Conservation (phyloP, 2,797 vertebrate species). For the Leuciscus waleckii region DNA sequence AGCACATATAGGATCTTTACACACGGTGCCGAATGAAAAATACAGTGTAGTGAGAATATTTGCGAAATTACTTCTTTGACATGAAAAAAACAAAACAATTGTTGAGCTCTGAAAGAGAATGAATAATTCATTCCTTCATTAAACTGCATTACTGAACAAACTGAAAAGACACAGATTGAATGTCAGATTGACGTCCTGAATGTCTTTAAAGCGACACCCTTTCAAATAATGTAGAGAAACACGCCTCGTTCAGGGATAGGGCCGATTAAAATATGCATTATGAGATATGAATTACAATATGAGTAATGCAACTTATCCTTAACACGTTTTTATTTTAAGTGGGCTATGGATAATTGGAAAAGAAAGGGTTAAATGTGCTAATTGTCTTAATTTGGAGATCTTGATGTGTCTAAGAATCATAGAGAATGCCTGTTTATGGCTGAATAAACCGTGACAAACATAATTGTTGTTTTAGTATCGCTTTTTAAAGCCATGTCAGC, state of each 20-base stretch:
- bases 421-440: not conserved
- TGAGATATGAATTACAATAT: not conserved
- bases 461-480: too few species aligned
- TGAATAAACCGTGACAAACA: slow-evolving; percentile 59
- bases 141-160: not conserved
- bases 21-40: too few species aligned
- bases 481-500: too few species aligned
- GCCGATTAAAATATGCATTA: not conserved
- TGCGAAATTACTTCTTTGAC: too few species aligned
- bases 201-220: not conserved
- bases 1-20: too few species aligned
- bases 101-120: not conserved
- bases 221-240: not conserved
- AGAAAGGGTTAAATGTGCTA: not conserved
- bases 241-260: not conserved
- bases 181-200: not conserved
- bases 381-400: not conserved
- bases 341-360: too few species aligned
- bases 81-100: too few species aligned
- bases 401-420: not conserved
- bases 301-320: not conserved
- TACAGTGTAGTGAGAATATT: too few species aligned
- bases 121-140: not conserved
- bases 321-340: too few species aligned
- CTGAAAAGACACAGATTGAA: not conserved